Evolutionary conservation across 2,113 vertebrate genomes (phyloP).

Genomic region (Phalacrocorax pelagicus): DNA sequence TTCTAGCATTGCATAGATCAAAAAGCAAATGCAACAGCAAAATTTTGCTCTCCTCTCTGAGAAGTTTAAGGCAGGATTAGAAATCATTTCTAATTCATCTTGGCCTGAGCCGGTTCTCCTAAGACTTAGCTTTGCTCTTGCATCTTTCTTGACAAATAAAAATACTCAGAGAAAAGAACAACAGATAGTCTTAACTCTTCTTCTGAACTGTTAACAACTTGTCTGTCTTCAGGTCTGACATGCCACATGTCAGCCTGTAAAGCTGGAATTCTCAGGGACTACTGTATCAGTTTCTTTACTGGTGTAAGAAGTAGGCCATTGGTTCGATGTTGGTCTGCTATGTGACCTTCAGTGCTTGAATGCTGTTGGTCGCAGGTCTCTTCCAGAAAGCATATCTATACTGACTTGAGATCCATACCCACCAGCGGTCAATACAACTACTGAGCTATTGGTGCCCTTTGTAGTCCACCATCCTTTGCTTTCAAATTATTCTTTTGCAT

Average conservation of each 20-base stretch:
- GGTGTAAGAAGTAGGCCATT: not conserved
- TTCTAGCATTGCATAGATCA: not conserved
- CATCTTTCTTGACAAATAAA: not conserved
- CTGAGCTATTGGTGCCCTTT: not conserved
- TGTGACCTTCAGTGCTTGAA: not conserved
- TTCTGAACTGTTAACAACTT: not conserved
- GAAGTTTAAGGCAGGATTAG: not conserved
- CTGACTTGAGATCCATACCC: not conserved
- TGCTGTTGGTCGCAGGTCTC: not conserved
- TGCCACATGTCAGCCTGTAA: not conserved
- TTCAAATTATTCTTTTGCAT: not conserved
- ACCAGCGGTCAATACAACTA: not conserved
- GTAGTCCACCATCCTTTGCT: not conserved
- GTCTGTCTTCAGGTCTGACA: not conserved
- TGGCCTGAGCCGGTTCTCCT: not conserved
- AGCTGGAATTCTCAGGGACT: not conserved
- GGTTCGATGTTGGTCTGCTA: not conserved
- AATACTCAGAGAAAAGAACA: not conserved
- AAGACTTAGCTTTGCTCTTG: not conserved
- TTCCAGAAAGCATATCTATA: not conserved
- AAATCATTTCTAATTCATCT: not conserved
- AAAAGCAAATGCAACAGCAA: not conserved
- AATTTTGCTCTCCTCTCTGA: not conserved
- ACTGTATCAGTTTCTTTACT: not conserved
- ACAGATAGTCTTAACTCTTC: not conserved